Base-by-base conservation (phyloP, 1,140 invertebrate species). In the Panulirus ornatus region DNA sequence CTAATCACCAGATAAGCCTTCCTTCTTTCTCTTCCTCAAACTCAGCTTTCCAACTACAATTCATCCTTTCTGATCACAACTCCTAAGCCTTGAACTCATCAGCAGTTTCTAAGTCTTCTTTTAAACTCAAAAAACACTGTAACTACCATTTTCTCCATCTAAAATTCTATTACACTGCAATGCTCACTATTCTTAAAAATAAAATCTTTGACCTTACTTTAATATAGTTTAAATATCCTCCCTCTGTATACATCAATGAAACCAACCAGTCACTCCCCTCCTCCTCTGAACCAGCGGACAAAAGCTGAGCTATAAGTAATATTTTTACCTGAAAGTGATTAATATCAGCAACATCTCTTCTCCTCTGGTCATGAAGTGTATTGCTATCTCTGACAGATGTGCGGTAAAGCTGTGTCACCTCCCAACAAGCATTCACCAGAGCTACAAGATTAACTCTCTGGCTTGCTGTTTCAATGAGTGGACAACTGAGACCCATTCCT, bases 321-420 rank as follows among this genome's bases (percentile, higher is more conserved):
- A n/a, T n/a, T n/a, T n/a, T n/a, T 51, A 89, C 88, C 78, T 89
- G 88, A 36, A 83, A 84, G 42, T 89, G 88, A 38, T 83, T 89
- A 14, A 89, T 58, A 63, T 89, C 88, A 54, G 79, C 79, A 40
- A 66, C 51, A 63, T 84, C 76, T 82, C 88, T 83, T 76, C 81
- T 83, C 47, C 42, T 82, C 79, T 89, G 88, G 30, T 89, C 88
- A 38, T 75, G 79, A 22, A 89, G 79, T 3, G 70, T 44, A 47
- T 54, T 83, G 27, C 63, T 75, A 44, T 89, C 88, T 9, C 81
- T 66, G n/a, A 75, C 88, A 38, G 88, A 71, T 19, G 88, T 16
- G 27, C 79, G 78, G 34, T 89, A 89, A 40, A 89, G 71, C 70
- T 83, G 88, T 8, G 79, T 83, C 16, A 89, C 71, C 66, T 89